phyloP scores from a whole-genome alignment of 2,888 invertebrate genomes.

The Campoletis raptor region DNA sequence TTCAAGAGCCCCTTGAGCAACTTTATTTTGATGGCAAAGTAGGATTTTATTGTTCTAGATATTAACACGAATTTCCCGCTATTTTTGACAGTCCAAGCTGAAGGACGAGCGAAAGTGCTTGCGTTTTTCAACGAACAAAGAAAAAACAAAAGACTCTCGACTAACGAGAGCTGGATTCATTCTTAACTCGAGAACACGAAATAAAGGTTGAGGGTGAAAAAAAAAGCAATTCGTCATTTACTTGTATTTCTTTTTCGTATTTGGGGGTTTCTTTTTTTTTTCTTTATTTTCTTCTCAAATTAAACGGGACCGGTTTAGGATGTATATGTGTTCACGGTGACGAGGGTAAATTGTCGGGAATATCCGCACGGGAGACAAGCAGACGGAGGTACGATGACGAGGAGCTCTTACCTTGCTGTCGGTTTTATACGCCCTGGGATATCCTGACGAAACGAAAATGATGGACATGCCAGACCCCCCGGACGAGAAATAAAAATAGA shows the following conservation, averaged over 20 bases:
- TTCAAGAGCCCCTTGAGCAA: neutral
- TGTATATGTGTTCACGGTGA: constrained; percentile 17
- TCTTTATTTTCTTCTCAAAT: constrained; percentile 3
- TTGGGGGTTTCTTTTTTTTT: constrained; percentile 3
- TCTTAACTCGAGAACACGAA: neutral
- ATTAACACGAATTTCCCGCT: neutral
- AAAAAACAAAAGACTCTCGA: neutral
- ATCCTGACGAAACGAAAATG: constrained; percentile 56
- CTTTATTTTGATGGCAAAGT: neutral
- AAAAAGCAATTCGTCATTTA: neutral
- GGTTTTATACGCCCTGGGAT: constrained; percentile 16
- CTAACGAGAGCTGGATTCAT: neutral
- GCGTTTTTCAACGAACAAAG: neutral
- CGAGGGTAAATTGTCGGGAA: constrained; percentile 50
- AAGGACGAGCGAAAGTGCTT: neutral
- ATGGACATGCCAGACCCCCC: constrained; percentile 35
- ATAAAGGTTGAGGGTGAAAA: neutral
- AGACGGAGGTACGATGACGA: constrained; percentile 33
- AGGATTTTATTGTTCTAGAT: neutral
- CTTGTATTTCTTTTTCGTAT: neutral
- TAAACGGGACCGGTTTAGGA: neutral
- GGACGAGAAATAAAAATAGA: constrained; percentile 12
- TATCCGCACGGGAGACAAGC: constrained; percentile 16
- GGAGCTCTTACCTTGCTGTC: constrained; percentile 29
- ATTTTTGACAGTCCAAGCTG: neutral